These are phyloP conservation scores for Macrostomum lignano DNA, from an alignment of 1,140 invertebrate genomes.

Conservation along the genomic window DNA sequence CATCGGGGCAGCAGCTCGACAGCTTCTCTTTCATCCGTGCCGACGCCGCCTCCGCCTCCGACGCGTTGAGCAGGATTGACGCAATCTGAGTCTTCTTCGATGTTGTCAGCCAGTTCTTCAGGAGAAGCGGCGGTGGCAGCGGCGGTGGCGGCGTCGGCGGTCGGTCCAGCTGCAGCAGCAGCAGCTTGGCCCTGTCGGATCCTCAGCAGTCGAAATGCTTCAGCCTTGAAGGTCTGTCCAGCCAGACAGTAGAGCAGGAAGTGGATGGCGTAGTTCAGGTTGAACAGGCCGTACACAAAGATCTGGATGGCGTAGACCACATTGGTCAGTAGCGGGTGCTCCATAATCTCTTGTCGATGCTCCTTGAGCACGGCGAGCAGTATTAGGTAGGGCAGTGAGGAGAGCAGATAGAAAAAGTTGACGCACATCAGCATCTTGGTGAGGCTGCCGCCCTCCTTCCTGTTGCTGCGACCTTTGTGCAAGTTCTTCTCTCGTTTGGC, in stretches of 20 bases:
- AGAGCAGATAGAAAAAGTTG: neutral
- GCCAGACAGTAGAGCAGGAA: neutral
- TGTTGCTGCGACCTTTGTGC: neutral
- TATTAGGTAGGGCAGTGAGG: neutral
- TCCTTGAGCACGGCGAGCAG: neutral
- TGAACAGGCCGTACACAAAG: neutral
- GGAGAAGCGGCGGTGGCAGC: too few relatives aligned
- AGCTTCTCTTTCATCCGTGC: too few relatives aligned
- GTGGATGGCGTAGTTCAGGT: conserved; percentile 1
- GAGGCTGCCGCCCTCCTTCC: neutral
- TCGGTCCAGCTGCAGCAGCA: too few relatives aligned
- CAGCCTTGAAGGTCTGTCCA: conserved; percentile 1
- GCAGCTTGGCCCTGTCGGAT: too few relatives aligned
- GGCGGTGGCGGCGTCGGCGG: too few relatives aligned
- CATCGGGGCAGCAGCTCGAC: too few relatives aligned
- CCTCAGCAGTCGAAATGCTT: too few relatives aligned
- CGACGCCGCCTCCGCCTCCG: too few relatives aligned
- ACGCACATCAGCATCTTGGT: conserved; percentile 2
- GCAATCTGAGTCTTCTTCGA: too few relatives aligned
- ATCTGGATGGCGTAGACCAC: neutral
- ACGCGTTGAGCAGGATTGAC: too few relatives aligned
- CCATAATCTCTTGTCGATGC: too few relatives aligned
- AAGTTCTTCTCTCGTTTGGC: neutral
- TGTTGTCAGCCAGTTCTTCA: too few relatives aligned
- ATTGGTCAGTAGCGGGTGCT: neutral